Conservation (phyloP, 2,113 vertebrate species). For the Plectropomus leopardus region DNA sequence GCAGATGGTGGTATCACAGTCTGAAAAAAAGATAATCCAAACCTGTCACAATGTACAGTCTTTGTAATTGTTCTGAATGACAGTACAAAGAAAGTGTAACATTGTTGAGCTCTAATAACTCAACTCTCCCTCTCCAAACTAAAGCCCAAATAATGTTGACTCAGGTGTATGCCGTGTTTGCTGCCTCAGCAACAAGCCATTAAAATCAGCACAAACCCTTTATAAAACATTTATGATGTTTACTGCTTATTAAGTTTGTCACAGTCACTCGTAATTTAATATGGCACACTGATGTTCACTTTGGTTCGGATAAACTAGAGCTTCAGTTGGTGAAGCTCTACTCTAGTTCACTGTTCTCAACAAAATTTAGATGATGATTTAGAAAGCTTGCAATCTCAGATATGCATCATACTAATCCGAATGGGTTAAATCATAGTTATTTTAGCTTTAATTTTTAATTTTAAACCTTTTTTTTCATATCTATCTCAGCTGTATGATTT, state of each 20-base stretch:
- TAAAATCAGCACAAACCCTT: background rate
- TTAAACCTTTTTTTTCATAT: too few relatives aligned
- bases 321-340: background rate
- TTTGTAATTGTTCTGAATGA: background rate
- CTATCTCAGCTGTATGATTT: too few relatives aligned
- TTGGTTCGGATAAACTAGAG: background rate
- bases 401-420: too few relatives aligned
- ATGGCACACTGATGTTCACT: background rate
- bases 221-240: background rate
- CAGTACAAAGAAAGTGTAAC: background rate
- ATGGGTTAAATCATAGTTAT: too few relatives aligned
- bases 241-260: too few relatives aligned
- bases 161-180: background rate
- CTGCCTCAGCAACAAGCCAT: background rate
- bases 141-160: background rate
- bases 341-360: background rate
- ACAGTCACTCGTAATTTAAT: background rate
- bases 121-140: background rate
- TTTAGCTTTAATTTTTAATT: too few relatives aligned
- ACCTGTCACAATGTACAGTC: background rate
- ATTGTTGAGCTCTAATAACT: background rate
- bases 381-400: background rate
- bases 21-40: background rate
- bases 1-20: constrained; percentile 1
- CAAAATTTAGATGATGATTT: background rate